Evolutionary conservation across 2,113 vertebrate species (phyloP), one percentile per base, ranked within the genome.

Genomic region (Alectura lathami): DNA sequence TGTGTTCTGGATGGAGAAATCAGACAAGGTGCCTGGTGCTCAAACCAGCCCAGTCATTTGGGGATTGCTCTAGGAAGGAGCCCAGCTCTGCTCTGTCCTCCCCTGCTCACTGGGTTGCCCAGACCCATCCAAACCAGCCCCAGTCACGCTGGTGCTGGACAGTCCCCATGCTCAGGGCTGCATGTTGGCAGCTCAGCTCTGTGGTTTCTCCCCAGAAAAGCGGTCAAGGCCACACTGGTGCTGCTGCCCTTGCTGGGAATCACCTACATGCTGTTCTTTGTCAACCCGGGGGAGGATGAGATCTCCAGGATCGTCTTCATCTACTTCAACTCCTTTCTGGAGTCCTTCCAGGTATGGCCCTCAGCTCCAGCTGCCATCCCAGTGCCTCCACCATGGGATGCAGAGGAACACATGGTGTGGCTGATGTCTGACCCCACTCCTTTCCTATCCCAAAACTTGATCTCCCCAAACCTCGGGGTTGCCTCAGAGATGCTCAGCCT

Each of bases 191-290:
- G 18, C 80, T 94, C 48, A 42, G 29, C 27, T 86, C 36, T 4
- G 0, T 51, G 13, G 11, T 88, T 86, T 36, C 45, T 60, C 45
- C 53, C 60, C 91, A 99, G 99, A 96, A 99, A 99, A 98, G 99
- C 99, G 9, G 99, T 99, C 96, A 99, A 99, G 94, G 99, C 99
- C 40, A 99, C 99, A 0, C 98, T 99, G 95, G 99, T 99, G 16
- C 98, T 99, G 36, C 98, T 99, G 51, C 99, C 99, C 17, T 98
- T 99, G n/a, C 98, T 99, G 94, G 99, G 99, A 45, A 99, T 99
- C 98, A 99, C 99, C 54, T 99, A 99, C 93, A 99, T 99, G 99
- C 97, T 99, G 83, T 99, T 99, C 97, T 99, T 99, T 11, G 99
- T 99, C 91, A 99, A 99, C 93, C 99, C 99, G 0, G 99, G 99